These are phyloP conservation scores for Nemotelus pantherinus DNA, from an alignment of 2,888 invertebrate species.

Conservation along the genomic window DNA sequence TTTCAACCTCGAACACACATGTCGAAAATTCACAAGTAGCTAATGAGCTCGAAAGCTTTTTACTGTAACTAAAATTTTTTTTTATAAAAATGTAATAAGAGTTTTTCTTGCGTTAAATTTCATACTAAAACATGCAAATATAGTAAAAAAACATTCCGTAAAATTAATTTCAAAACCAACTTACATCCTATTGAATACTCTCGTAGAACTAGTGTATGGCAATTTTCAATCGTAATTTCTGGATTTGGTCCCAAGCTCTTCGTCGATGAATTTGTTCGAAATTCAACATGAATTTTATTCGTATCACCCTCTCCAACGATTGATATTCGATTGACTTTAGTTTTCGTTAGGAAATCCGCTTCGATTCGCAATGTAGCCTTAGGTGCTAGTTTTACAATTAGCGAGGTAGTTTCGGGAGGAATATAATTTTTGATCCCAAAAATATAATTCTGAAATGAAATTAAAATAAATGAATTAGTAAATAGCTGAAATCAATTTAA, in stretches of 20 bases:
- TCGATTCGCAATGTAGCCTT: constrained; percentile 56
- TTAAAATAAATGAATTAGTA: not conserved
- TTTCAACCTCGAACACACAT: no score
- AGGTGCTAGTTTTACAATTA: constrained; percentile 56
- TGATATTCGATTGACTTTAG: constrained; percentile 58
- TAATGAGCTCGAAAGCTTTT: no score
- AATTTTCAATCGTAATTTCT: constrained; percentile 59
- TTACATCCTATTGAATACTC: constrained; percentile 59
- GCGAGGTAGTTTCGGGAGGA: constrained; percentile 55
- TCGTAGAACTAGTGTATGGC: constrained; percentile 58
- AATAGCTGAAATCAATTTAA: no score
- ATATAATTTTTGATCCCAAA: constrained; percentile 58
- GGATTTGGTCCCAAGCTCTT: constrained; percentile 61
- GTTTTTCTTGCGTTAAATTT: no score
- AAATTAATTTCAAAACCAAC: constrained; percentile 3
- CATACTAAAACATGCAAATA: no score
- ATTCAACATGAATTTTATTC: constrained; percentile 58
- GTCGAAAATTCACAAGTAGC: no score
- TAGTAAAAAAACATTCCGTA: no score
- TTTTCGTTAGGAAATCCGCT: constrained; percentile 57
- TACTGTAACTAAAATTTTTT: no score
- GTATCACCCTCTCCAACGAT: constrained; percentile 56
- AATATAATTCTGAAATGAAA: constrained; percentile 46
- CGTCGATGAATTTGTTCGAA: constrained; percentile 58
- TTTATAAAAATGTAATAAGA: no score